Evolutionary conservation across 1,140 invertebrate species (phyloP).

Genomic region (Drosophila tsacasi): DNA sequence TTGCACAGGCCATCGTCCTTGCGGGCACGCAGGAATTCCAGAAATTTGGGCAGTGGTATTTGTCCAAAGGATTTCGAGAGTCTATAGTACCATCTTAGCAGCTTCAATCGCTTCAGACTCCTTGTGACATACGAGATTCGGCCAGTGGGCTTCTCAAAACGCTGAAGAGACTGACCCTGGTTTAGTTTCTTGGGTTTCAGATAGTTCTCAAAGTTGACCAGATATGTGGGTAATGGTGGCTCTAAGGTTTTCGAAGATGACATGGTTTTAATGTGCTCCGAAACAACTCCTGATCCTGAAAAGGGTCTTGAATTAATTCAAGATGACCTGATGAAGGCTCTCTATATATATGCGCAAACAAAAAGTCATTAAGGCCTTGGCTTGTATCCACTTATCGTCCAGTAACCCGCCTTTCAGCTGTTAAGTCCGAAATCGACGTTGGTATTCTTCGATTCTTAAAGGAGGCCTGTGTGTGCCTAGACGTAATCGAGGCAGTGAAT

Average conservation of each 20-base stretch:
- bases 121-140: not conserved
- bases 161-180: conserved; percentile 44
- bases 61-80: conserved; percentile 21
- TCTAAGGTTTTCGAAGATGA: not conserved
- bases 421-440: conserved; percentile 2
- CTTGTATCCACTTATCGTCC: not conserved
- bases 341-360: conserved; percentile 17
- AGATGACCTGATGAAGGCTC: not conserved
- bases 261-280: conserved; percentile 3
- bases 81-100: conserved; percentile 32
- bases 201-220: conserved; percentile 66
- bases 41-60: conserved; percentile 56
- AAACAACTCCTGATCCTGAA: not conserved
- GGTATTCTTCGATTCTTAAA: not conserved
- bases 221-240: conserved; percentile 32
- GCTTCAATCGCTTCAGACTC: conserved; percentile 35
- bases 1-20: conserved; percentile 75
- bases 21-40: conserved; percentile 63
- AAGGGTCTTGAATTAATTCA: not conserved
- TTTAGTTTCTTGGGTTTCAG: conserved; percentile 44
- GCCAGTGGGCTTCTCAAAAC: conserved; percentile 19
- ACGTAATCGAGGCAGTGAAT: conserved; percentile 40
- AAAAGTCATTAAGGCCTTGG: conserved; percentile 1
- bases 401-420: conserved; percentile 21
- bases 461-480: conserved; percentile 20